Evolutionary conservation across 1,140 invertebrate genomes (phyloP).

Genomic region (Cydia splendana): DNA sequence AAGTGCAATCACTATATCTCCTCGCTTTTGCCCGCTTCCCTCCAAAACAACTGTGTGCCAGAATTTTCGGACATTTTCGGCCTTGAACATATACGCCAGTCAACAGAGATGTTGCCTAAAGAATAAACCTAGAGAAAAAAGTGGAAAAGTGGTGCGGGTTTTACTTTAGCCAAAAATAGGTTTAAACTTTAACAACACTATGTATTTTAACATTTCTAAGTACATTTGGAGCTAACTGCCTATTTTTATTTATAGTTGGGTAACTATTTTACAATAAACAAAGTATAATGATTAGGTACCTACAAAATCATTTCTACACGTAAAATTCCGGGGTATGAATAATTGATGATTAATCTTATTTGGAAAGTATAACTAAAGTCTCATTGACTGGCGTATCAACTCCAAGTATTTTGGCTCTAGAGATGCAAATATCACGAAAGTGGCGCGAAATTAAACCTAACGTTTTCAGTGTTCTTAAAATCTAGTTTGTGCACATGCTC

Average conservation of each 20-base stretch:
- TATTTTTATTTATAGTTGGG: too few species aligned
- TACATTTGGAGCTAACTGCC: too few species aligned
- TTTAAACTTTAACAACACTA: too few species aligned
- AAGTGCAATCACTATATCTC: not conserved
- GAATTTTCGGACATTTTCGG: slow-evolving; percentile 16
- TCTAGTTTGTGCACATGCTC: not conserved
- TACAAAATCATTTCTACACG: too few species aligned
- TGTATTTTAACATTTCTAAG: too few species aligned
- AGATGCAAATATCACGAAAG: slow-evolving; percentile 10
- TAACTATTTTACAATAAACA: too few species aligned
- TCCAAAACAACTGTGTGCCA: not conserved
- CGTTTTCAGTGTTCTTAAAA: not conserved
- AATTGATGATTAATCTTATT: too few species aligned
- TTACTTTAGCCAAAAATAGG: too few species aligned
- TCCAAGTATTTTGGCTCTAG: not conserved
- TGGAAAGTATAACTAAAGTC: not conserved
- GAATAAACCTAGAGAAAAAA: too few species aligned
- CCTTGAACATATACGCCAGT: not conserved
- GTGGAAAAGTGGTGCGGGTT: too few species aligned
- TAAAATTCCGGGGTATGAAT: too few species aligned
- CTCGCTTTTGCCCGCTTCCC: not conserved
- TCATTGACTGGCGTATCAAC: not conserved
- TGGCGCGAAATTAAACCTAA: not conserved
- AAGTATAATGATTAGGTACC: too few species aligned
- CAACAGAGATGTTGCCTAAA: not conserved